phyloP scores from a whole-genome alignment of 1,140 invertebrate species.

The Leptonema lineaticorne region DNA sequence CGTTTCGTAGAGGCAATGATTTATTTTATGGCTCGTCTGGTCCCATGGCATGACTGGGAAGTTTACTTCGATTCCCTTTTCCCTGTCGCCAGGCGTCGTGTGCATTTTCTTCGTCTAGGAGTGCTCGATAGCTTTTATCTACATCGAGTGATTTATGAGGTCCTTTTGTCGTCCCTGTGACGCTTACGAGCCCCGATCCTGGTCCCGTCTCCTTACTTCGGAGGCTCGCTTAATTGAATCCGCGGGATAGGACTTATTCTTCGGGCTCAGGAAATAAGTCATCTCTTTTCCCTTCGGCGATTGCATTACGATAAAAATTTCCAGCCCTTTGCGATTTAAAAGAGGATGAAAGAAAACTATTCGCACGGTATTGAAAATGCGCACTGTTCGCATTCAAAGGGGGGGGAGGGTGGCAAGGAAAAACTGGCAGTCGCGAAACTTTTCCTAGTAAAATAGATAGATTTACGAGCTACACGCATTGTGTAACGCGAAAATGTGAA shows the following conservation, averaged over 20 bases:
- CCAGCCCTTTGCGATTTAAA: conserved; percentile 9
- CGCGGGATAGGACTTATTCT: conserved; percentile 18
- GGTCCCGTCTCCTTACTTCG: background rate
- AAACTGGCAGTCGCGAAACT: background rate
- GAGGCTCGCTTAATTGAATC: conserved; percentile 18
- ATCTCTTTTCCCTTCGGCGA: conserved; percentile 19
- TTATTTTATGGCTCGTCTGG: background rate
- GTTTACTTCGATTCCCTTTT: conserved; percentile 13
- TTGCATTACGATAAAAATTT: conserved; percentile 24
- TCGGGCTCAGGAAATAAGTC: conserved; percentile 18
- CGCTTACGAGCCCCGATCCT: background rate
- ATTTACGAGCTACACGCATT: conserved; percentile 6
- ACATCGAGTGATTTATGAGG: background rate
- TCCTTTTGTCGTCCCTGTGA: conserved; percentile 3
- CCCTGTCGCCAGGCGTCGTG: background rate
- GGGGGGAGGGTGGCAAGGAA: background rate
- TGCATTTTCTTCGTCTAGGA: conserved; percentile 15
- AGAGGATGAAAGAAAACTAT: conserved; percentile 17
- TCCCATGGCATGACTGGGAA: conserved; percentile 8
- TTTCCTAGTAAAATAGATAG: conserved; percentile 3
- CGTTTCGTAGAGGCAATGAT: too few relatives aligned
- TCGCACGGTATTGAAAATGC: too few relatives aligned
- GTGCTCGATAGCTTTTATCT: conserved; percentile 20
- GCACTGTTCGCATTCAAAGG: background rate
- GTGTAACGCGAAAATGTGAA: background rate